Evolutionary conservation across 2,113 vertebrate species (phyloP).

Genomic region (Caloenas nicobarica): DNA sequence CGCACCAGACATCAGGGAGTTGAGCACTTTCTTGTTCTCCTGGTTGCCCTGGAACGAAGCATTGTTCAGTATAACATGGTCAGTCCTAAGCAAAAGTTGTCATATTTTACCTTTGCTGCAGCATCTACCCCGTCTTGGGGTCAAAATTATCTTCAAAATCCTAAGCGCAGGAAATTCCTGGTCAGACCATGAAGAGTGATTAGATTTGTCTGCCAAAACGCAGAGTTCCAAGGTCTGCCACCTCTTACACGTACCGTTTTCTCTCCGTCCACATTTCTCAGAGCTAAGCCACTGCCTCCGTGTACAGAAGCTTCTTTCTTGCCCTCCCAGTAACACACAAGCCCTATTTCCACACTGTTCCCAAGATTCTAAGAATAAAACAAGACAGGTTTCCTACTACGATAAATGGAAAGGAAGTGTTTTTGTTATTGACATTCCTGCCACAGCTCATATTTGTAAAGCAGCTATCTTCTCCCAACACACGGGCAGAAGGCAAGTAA

Average conservation of each 20-base stretch:
- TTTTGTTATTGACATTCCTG: neutral
- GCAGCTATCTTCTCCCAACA: neutral
- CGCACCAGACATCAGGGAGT: conserved; percentile 90
- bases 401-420: neutral
- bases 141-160: neutral
- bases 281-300: neutral
- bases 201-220: neutral
- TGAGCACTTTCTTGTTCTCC: conserved; percentile 81
- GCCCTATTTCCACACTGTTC: neutral
- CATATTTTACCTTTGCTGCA: neutral
- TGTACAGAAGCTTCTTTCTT: accelerated
- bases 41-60: conserved; percentile 72
- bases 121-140: neutral
- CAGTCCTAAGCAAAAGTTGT: neutral
- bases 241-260: neutral
- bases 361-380: neutral
- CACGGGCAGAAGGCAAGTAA: neutral
- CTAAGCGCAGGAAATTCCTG: neutral
- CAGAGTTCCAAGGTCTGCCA: neutral
- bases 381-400: neutral
- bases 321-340: neutral
- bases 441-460: neutral
- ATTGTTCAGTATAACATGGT: neutral
- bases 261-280: neutral
- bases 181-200: neutral